phyloP scores from a whole-genome alignment of 2,797 vertebrate species.

The Chloroceryle amazona region DNA sequence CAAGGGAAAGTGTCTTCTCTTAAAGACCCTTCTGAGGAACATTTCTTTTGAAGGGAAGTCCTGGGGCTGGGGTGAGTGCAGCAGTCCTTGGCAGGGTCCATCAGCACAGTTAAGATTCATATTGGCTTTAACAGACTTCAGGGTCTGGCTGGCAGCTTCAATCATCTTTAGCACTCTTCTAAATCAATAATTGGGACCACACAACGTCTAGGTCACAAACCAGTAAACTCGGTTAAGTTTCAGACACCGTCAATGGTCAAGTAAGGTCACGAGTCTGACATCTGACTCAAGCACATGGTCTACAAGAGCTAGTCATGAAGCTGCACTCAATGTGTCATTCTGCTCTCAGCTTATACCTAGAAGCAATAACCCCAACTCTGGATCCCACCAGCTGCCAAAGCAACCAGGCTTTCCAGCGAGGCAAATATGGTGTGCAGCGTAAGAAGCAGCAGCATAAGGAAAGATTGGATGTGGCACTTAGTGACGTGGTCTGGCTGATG shows the following conservation, averaged over 20 bases:
- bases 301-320: neutral
- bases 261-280: neutral
- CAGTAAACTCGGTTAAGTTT: neutral
- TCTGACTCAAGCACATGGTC: neutral
- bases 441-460: neutral
- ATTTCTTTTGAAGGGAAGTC: fast-evolving
- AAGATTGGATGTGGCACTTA: no score
- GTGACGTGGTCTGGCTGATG: no score
- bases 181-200: neutral
- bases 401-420: neutral
- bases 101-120: neutral
- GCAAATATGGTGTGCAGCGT: fast-evolving
- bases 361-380: neutral
- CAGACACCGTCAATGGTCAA: neutral
- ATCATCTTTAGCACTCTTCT: neutral
- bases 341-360: neutral
- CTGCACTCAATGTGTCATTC: neutral
- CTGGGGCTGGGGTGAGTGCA: neutral
- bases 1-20: neutral
- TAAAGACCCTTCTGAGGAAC: neutral
- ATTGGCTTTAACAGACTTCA: neutral
- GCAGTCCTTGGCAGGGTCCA: neutral
- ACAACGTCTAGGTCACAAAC: neutral
- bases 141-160: neutral
- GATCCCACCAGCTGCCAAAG: neutral